phyloP scores from a whole-genome alignment of 2,888 invertebrate species.

The Conomelus anceps region DNA sequence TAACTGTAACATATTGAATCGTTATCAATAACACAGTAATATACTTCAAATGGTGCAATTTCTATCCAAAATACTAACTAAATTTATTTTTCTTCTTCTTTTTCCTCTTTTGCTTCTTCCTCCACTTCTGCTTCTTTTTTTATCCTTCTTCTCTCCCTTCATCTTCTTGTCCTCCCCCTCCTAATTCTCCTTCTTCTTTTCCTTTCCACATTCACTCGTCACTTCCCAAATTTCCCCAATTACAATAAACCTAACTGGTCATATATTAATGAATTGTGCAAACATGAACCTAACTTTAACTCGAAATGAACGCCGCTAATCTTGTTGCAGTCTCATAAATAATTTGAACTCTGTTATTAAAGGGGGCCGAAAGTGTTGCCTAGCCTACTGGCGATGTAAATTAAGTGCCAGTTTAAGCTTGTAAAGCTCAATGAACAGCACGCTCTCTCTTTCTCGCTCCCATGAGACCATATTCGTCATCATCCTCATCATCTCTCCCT shows the following conservation, averaged over 20 bases:
- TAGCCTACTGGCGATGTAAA: background rate
- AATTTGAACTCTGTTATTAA: background rate
- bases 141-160: too few relatives aligned
- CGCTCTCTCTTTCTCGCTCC: background rate
- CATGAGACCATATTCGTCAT: background rate
- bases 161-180: background rate
- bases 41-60: too few relatives aligned
- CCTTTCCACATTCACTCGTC: background rate
- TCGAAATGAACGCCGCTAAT: background rate
- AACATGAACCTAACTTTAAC: background rate
- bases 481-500: background rate
- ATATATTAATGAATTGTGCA: background rate
- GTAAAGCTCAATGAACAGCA: background rate
- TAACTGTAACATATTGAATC: too few relatives aligned
- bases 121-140: background rate
- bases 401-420: background rate
- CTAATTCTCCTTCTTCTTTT: background rate
- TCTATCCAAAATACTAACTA: too few relatives aligned
- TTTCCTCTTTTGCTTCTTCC: background rate
- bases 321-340: background rate
- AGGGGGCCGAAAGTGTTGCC: background rate
- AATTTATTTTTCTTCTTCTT: background rate
- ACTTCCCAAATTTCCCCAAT: background rate
- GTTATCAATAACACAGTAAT: too few relatives aligned
- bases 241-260: too few relatives aligned